Conservation (phyloP, 2,797 vertebrate genomes). For the Podarcis siculus region DNA sequence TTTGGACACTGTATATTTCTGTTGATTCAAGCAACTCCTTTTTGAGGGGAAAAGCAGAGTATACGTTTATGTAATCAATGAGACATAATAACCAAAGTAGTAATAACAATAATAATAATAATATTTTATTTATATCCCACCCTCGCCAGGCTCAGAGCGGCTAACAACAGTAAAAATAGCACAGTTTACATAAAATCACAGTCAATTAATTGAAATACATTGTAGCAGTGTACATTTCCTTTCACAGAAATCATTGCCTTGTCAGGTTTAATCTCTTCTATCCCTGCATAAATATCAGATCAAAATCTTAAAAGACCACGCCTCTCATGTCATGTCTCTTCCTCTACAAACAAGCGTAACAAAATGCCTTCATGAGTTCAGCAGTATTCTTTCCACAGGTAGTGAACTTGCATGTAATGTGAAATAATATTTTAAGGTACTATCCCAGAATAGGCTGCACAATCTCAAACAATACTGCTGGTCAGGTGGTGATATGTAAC, state of each 20-base stretch:
- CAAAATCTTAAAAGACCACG: background rate
- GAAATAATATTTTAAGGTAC: background rate
- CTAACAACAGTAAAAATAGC: no score
- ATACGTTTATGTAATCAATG: background rate
- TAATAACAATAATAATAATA: no score
- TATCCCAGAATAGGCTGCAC: background rate
- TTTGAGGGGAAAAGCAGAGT: no score
- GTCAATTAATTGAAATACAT: no score
- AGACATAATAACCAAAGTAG: slow-evolving; percentile 19
- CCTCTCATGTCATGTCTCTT: background rate
- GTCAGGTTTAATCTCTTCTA: slow-evolving; percentile 32
- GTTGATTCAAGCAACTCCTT: no score
- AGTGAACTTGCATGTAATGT: background rate
- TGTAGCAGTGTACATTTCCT: slow-evolving; percentile 34
- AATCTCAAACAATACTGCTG: background rate
- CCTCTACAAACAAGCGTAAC: background rate
- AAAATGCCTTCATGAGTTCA: background rate
- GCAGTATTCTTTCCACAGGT: background rate
- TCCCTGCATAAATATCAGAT: slow-evolving; percentile 45
- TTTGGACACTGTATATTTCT: no score
- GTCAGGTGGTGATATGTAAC: background rate
- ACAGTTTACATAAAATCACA: no score
- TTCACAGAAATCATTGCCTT: slow-evolving; percentile 48
- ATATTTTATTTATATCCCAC: no score
- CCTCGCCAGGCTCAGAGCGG: no score